Conservation (phyloP, 2,888 invertebrate species). For the Chrysodeixis includens region DNA sequence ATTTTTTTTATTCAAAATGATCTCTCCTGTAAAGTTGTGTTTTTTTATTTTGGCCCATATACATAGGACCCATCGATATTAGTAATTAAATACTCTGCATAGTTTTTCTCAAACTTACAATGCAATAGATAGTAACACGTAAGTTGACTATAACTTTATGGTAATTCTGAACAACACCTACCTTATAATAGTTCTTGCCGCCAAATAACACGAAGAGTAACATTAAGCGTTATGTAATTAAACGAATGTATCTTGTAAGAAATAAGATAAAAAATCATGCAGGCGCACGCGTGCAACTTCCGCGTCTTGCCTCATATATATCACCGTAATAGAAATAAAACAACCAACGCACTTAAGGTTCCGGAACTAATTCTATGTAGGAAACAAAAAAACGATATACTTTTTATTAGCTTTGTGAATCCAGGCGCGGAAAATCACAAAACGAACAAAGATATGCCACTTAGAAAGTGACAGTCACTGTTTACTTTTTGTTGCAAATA, state of each 20-base stretch:
- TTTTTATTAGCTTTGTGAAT: constrained; percentile 34
- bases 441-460: constrained; percentile 55
- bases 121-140: too few relatives aligned
- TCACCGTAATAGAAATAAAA: constrained; percentile 28
- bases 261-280: constrained; percentile 31
- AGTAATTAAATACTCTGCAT: too few relatives aligned
- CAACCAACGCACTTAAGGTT: constrained; percentile 25
- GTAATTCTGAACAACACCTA: too few relatives aligned
- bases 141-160: too few relatives aligned
- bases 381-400: constrained; percentile 22
- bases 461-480: constrained; percentile 57
- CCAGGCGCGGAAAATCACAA: constrained; percentile 49
- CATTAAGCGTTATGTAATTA: constrained; percentile 38
- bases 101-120: too few relatives aligned
- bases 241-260: constrained; percentile 35
- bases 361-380: constrained; percentile 34
- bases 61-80: too few relatives aligned
- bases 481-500: constrained; percentile 47
- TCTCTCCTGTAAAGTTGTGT: too few relatives aligned
- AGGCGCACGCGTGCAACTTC: constrained; percentile 40
- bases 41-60: too few relatives aligned
- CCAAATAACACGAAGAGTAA: constrained; percentile 33
- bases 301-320: constrained; percentile 29
- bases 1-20: too few relatives aligned
- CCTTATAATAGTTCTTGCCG: constrained; percentile 6